These are phyloP conservation scores for Biston betularia DNA, from an alignment of 2,888 invertebrate genomes.

Conservation along the genomic window DNA sequence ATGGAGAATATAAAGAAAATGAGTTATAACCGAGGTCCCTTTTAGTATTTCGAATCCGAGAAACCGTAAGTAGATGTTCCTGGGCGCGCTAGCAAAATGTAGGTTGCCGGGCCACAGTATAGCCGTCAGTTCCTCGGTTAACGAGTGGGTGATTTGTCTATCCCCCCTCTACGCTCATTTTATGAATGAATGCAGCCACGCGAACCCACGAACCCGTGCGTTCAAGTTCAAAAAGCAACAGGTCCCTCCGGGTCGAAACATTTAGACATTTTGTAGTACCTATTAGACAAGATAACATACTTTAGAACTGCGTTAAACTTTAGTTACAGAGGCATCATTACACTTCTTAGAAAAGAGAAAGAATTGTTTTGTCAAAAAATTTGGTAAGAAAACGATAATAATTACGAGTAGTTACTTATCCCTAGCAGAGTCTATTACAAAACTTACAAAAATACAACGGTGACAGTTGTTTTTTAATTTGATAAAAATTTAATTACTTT, in stretches of 20 bases:
- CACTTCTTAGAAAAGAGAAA: no score
- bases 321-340: no score
- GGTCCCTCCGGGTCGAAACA: not conserved
- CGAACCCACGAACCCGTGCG: constrained; percentile 12
- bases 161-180: constrained; percentile 29
- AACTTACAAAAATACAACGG: no score
- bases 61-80: not conserved
- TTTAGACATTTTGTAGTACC: no score
- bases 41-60: not conserved
- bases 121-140: constrained; percentile 24
- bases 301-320: no score
- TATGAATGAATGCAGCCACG: constrained; percentile 35
- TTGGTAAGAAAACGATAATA: no score
- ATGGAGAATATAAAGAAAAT: not conserved
- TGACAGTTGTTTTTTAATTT: no score
- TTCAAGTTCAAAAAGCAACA: constrained; percentile 32
- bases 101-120: constrained; percentile 20
- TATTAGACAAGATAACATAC: no score
- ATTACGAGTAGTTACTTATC: no score
- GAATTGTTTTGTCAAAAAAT: no score
- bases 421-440: no score
- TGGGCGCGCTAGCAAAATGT: constrained; percentile 6
- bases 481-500: no score
- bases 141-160: constrained; percentile 34
- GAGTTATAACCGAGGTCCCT: not conserved